phyloP scores from a whole-genome alignment of 2,888 invertebrate genomes.

The Dorcus hopei region DNA sequence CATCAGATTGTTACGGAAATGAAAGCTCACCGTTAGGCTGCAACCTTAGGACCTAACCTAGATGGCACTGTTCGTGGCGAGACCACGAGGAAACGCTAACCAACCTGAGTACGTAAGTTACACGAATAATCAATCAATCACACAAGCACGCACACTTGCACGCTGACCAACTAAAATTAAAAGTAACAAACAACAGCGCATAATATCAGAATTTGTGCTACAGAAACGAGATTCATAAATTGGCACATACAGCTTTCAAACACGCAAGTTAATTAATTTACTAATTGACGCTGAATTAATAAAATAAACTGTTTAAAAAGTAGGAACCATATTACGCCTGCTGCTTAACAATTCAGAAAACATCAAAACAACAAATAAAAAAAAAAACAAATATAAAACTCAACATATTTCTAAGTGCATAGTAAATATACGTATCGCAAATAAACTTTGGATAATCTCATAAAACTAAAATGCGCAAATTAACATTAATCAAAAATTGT shows the following conservation, averaged over 20 bases:
- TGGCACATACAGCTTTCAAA: constrained; percentile 33
- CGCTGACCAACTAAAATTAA: constrained; percentile 14
- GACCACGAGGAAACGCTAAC: constrained; percentile 43
- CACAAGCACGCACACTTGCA: constrained; percentile 6
- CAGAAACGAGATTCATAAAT: constrained; percentile 29
- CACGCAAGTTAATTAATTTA: constrained; percentile 30
- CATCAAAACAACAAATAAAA: constrained; percentile 30
- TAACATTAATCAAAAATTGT: constrained; percentile 19
- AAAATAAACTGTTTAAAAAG: constrained; percentile 28
- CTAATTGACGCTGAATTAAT: constrained; percentile 39
- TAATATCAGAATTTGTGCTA: constrained; percentile 30
- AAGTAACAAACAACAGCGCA: constrained; percentile 23
- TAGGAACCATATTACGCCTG: constrained; percentile 41
- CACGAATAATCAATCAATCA: constrained; percentile 22
- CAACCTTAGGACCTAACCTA: constrained; percentile 46
- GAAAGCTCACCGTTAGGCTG: constrained; percentile 40
- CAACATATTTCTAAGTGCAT: constrained; percentile 22
- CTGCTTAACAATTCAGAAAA: constrained; percentile 37
- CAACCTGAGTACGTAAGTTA: constrained; percentile 45
- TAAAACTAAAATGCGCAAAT: constrained; percentile 25
- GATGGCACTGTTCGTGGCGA: constrained; percentile 43
- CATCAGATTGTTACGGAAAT: constrained; percentile 35
- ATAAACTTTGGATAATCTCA: constrained; percentile 31
- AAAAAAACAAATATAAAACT: constrained; percentile 29
- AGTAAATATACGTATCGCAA: constrained; percentile 24